These are phyloP conservation scores for Meliscaeva auricollis DNA, from an alignment of 2,888 invertebrate species.

Conservation along the genomic window DNA sequence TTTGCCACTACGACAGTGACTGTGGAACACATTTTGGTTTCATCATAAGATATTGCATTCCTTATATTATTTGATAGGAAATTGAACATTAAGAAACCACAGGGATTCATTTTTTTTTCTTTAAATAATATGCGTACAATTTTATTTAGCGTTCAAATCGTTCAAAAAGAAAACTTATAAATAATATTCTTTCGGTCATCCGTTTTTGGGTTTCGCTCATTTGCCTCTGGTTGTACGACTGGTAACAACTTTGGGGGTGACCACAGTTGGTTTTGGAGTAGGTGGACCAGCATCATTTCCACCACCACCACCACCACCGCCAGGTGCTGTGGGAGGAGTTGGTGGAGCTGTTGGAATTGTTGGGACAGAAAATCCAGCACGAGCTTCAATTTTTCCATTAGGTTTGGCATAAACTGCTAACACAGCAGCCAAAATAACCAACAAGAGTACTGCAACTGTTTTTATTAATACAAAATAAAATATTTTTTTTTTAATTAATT, in stretches of 20 bases:
- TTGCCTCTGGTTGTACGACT: background rate
- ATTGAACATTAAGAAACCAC: too few relatives aligned
- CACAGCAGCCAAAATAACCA: slow-evolving; percentile 13
- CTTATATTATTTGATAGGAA: too few relatives aligned
- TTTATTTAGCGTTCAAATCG: too few relatives aligned
- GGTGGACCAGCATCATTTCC: slow-evolving; percentile 21
- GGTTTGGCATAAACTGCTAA: slow-evolving; percentile 14
- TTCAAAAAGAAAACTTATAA: too few relatives aligned
- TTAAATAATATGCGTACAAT: too few relatives aligned
- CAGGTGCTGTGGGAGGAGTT: slow-evolving; percentile 23
- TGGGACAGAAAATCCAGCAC: slow-evolving; percentile 14
- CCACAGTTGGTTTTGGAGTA: slow-evolving; percentile 8
- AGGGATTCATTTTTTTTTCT: too few relatives aligned
- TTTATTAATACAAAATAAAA: background rate
- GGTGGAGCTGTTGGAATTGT: slow-evolving; percentile 33
- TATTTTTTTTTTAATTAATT: background rate
- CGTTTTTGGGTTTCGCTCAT: background rate
- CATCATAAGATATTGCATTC: too few relatives aligned
- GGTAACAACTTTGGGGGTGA: slow-evolving; percentile 1
- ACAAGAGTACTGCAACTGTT: slow-evolving; percentile 13
- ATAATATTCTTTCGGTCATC: too few relatives aligned
- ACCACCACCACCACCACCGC: background rate
- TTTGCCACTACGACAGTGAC: too few relatives aligned
- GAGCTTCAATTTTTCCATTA: background rate
- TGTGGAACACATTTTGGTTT: too few relatives aligned